These are phyloP conservation scores for chimpanzee (Pan troglodytes) DNA, from an alignment of 2,113 vertebrate species.

Conservation along the genomic window DNA sequence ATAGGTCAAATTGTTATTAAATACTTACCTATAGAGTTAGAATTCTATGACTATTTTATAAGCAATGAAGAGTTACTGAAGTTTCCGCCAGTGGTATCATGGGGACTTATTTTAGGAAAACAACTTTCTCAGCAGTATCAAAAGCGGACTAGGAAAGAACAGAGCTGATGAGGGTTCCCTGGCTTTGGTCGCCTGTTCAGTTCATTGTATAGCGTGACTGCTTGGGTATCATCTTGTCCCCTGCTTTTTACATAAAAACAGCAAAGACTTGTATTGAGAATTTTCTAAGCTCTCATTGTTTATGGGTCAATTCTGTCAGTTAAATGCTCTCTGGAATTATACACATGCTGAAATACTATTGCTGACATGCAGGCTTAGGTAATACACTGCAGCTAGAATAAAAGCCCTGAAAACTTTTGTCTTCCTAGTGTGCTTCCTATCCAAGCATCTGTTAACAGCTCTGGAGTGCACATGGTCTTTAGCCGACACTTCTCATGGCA, in stretches of 20 bases:
- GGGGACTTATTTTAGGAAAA: not conserved
- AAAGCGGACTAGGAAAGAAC: not conserved
- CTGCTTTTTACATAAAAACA: not conserved
- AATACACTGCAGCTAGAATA: not conserved
- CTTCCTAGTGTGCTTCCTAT: not conserved
- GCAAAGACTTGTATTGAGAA: not conserved
- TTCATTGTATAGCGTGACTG: fast-evolving
- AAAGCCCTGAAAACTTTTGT: not conserved
- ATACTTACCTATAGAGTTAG: not conserved
- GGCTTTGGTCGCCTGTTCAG: not conserved
- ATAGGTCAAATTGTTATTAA: not conserved
- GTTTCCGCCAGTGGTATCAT: not conserved
- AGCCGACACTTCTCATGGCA: not conserved
- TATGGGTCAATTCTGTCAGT: not conserved
- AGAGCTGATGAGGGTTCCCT: not conserved
- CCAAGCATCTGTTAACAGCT: not conserved
- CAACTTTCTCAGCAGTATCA: not conserved
- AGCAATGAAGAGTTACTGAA: not conserved
- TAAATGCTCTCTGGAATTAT: not conserved
- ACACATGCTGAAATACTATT: not conserved
- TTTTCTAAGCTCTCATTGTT: not conserved
- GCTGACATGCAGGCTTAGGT: not conserved
- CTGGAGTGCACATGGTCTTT: not conserved
- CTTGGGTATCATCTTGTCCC: not conserved
- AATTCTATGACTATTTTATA: not conserved